Base-by-base conservation (phyloP, 2,113 vertebrate genomes). In the Bos javanicus region DNA sequence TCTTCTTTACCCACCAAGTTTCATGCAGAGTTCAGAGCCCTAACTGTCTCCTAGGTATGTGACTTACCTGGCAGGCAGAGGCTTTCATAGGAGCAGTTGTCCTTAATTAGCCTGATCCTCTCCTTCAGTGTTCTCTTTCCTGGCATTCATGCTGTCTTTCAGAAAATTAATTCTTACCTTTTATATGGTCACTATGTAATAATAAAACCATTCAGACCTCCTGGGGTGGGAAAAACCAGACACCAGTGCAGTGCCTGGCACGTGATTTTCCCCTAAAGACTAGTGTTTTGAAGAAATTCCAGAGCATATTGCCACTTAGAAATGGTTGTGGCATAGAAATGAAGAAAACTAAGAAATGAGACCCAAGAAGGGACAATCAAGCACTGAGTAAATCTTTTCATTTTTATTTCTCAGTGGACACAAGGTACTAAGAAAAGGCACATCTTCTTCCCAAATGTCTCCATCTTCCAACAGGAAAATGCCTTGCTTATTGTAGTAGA, bases 81-180 rank as follows among this genome's bases (percentile, higher is more conserved):
- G 3, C 25, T 94, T 92, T 3, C 36, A 33, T 19, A 39, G 3
- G 8, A 52, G 28, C 2, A 67, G 36, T 15, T 48, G 3, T 33
- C 8, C 6, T 48, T 90, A 39, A 36, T 57, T 56, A 25, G 14
- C 15, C 46, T 36, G 1, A 10, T 67, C 8, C 25, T 87, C 30
- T 36, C 11, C 2, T 16, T 89, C 8, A 25, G 2, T 60, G 13
- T 67, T 48, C 33, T 52, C 78, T 11, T 46, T 78, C 57, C 30
- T 64, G 21, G 3, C 5, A 48, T 62, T 88, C 17, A 39, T 2
- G 2, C 11, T 82, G 2, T 87, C 26, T 92, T 94, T 92, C 25
- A 54, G 28, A 84, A 97, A 95, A 76, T 60, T 62, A 57, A 62
- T 48, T 56, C 2, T 16, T 96, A 17, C 10, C 46, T 94, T 88